These are phyloP conservation scores for Coenonympha glycerion DNA, from an alignment of 2,888 invertebrate species.

Conservation along the genomic window DNA sequence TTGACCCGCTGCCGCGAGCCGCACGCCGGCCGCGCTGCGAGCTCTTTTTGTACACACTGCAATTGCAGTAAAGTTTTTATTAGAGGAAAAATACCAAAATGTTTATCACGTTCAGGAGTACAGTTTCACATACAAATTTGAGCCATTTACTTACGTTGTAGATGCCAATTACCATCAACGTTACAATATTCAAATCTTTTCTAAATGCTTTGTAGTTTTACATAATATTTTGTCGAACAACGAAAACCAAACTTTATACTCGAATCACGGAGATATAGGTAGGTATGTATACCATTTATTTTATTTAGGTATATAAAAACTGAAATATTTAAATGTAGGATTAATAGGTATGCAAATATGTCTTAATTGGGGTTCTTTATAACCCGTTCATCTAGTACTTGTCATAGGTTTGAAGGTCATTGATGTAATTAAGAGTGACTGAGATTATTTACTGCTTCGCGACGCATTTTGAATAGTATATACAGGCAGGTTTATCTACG, in stretches of 20 bases:
- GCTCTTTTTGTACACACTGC: conserved; percentile 18
- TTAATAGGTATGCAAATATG: conserved; percentile 27
- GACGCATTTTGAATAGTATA: conserved; percentile 20
- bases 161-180: too few species aligned
- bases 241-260: neutral
- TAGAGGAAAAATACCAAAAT: neutral
- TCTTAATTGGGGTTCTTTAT: conserved; percentile 28
- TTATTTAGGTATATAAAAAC: neutral
- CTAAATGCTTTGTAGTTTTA: too few species aligned
- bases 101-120: too few species aligned
- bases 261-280: neutral
- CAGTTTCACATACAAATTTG: too few species aligned
- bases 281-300: neutral
- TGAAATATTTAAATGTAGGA: conserved; percentile 16
- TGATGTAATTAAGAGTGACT: conserved; percentile 28
- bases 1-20: conserved; percentile 53
- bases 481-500: conserved; percentile 5
- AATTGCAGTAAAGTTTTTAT: neutral
- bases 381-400: conserved; percentile 27
- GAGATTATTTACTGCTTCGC: conserved; percentile 25
- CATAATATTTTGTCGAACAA: neutral
- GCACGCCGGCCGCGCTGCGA: conserved; percentile 30
- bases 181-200: too few species aligned
- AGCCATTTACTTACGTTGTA: too few species aligned
- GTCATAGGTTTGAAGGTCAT: conserved; percentile 26